These are phyloP conservation scores for Stegodyphus mimosarum DNA, from an alignment of 1,140 invertebrate genomes.

Conservation along the genomic window DNA sequence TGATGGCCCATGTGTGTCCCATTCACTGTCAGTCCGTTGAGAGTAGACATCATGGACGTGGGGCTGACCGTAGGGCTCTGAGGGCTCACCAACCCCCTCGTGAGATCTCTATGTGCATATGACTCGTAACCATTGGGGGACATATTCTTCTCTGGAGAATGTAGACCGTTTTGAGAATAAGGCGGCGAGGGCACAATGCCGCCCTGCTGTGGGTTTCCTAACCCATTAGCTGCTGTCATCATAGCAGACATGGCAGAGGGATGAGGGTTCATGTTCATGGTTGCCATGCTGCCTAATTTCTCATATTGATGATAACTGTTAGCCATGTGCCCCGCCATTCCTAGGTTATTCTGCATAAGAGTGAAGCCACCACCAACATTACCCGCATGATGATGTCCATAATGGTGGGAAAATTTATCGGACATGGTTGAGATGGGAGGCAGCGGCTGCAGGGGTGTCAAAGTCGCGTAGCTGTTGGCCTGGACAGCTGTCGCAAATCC, in stretches of 20 bases:
- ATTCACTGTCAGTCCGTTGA: constrained; percentile 69
- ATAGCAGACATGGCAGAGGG: constrained; percentile 76
- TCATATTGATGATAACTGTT: constrained; percentile 64
- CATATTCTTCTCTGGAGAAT: constrained; percentile 73
- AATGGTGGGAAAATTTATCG: constrained; percentile 75
- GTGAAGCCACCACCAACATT: constrained; percentile 77
- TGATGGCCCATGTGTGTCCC: constrained; percentile 70
- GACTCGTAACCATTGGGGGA: constrained; percentile 76
- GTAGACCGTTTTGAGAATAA: constrained; percentile 82
- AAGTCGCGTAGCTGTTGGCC: constrained; percentile 88
- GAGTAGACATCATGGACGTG: constrained; percentile 69
- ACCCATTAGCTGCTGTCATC: constrained; percentile 70
- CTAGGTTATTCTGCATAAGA: constrained; percentile 86
- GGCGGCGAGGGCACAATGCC: constrained; percentile 75
- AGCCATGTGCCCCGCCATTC: constrained; percentile 58
- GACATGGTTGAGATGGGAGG: constrained; percentile 99
- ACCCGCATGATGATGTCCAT: constrained; percentile 71
- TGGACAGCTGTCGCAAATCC: constrained; percentile 70
- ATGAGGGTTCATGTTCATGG: constrained; percentile 73
- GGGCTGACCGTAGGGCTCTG: constrained; percentile 68
- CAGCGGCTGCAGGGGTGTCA: constrained; percentile 84
- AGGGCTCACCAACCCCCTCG: constrained; percentile 69
- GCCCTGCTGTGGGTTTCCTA: constrained; percentile 11
- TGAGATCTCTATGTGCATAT: constrained; percentile 72
- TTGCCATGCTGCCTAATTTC: constrained; percentile 75